phyloP scores from a whole-genome alignment of 2,888 invertebrate genomes.

The Synanthedon formicaeformis region DNA sequence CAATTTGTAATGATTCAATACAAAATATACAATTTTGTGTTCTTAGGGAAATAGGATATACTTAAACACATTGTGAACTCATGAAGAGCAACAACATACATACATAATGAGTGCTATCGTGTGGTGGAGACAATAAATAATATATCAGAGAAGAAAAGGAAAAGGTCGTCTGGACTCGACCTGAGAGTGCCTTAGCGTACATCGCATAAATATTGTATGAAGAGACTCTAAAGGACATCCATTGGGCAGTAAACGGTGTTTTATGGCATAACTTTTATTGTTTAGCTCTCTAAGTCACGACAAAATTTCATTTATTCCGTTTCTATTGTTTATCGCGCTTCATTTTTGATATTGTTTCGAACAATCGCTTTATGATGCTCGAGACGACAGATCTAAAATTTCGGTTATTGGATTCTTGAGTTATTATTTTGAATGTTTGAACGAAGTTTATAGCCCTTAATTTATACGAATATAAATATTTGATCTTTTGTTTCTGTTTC shows the following conservation, averaged over 20 bases:
- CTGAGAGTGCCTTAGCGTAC: conserved; percentile 6
- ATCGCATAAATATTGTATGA: conserved; percentile 61
- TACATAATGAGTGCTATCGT: conserved; percentile 2
- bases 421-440: too few species aligned
- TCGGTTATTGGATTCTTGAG: background rate
- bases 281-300: conserved; percentile 41
- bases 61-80: background rate
- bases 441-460: too few species aligned
- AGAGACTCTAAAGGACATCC: conserved; percentile 43
- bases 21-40: too few species aligned
- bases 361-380: background rate
- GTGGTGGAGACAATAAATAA: conserved; percentile 9
- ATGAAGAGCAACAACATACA: background rate
- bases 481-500: too few species aligned
- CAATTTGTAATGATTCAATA: too few species aligned
- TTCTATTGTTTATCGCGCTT: conserved; percentile 34
- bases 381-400: background rate
- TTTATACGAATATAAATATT: too few species aligned
- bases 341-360: conserved; percentile 11
- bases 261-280: conserved; percentile 61
- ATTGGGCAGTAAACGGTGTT: conserved; percentile 58
- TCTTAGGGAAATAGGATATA: too few species aligned
- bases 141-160: conserved; percentile 21
- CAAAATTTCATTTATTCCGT: conserved; percentile 23
- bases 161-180: conserved; percentile 11